These are phyloP conservation scores for Hemicrepidius hirtus DNA, from an alignment of 2,888 invertebrate genomes.

Conservation along the genomic window DNA sequence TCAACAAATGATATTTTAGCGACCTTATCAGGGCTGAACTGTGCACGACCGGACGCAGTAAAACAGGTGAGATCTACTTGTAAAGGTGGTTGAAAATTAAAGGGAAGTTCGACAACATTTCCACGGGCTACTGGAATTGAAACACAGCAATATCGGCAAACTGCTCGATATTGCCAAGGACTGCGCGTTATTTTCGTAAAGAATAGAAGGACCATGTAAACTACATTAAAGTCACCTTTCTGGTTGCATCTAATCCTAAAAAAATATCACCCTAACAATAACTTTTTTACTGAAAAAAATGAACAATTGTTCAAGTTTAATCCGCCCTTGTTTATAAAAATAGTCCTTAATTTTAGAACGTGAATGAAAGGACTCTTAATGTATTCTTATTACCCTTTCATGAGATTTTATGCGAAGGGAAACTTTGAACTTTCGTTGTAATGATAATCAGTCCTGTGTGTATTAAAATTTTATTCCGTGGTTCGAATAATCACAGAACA, in stretches of 20 bases:
- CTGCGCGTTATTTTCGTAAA: slow-evolving; percentile 40
- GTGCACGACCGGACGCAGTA: slow-evolving; percentile 52
- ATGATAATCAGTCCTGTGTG: slow-evolving; percentile 2
- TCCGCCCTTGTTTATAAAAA: neutral
- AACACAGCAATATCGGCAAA: slow-evolving; percentile 52
- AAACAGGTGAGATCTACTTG: slow-evolving; percentile 45
- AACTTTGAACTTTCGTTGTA: neutral
- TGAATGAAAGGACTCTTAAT: neutral
- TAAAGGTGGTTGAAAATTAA: slow-evolving; percentile 7
- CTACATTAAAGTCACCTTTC: slow-evolving; percentile 11
- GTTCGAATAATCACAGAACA: too few relatives aligned
- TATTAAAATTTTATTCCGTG: too few relatives aligned
- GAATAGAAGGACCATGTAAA: slow-evolving; percentile 26
- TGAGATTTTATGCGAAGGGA: neutral
- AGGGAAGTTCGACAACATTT: slow-evolving; percentile 30
- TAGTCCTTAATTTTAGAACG: neutral
- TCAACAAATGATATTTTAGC: slow-evolving; percentile 54
- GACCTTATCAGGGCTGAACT: slow-evolving; percentile 52
- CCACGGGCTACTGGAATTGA: slow-evolving; percentile 49
- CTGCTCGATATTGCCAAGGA: slow-evolving; percentile 55
- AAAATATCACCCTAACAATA: neutral
- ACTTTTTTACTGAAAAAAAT: neutral
- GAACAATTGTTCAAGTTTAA: neutral
- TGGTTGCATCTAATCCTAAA: neutral
- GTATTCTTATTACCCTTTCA: slow-evolving; percentile 11